These are phyloP conservation scores for Pseudochirops cupreus DNA, from an alignment of 2,797 vertebrate genomes.

Conservation along the genomic window DNA sequence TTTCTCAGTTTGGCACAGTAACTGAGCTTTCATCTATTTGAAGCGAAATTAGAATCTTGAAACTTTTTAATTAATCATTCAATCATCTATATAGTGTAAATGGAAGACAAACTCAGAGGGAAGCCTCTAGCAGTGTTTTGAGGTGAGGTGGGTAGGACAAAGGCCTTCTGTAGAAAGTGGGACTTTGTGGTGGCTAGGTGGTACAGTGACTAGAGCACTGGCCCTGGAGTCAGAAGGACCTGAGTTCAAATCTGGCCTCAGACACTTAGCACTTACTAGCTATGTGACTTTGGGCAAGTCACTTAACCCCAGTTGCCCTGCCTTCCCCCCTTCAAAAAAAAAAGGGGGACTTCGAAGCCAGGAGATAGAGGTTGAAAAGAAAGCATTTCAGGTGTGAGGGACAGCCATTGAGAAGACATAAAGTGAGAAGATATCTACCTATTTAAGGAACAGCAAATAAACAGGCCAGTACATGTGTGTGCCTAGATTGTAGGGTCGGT, in stretches of 20 bases:
- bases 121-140: not conserved
- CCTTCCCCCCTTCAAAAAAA: too few relatives aligned
- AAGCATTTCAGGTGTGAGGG: not conserved
- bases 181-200: not conserved
- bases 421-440: not conserved
- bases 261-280: too few relatives aligned
- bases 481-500: not conserved
- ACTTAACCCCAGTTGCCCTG: too few relatives aligned
- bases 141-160: not conserved
- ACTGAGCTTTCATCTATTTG: too few relatives aligned
- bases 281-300: too few relatives aligned
- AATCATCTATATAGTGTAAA: not conserved
- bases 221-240: too few relatives aligned
- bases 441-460: not conserved
- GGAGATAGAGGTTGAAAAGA: not conserved
- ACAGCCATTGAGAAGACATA: not conserved
- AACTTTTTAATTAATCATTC: not conserved
- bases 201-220: too few relatives aligned
- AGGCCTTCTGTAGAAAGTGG: not conserved
- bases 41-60: not conserved
- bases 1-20: fast-evolving
- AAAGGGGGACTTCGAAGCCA: not conserved
- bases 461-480: not conserved
- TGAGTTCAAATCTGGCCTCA: too few relatives aligned
- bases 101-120: not conserved